These are phyloP conservation scores for Falco concolor DNA, from an alignment of 2,797 vertebrate species.

Conservation along the genomic window DNA sequence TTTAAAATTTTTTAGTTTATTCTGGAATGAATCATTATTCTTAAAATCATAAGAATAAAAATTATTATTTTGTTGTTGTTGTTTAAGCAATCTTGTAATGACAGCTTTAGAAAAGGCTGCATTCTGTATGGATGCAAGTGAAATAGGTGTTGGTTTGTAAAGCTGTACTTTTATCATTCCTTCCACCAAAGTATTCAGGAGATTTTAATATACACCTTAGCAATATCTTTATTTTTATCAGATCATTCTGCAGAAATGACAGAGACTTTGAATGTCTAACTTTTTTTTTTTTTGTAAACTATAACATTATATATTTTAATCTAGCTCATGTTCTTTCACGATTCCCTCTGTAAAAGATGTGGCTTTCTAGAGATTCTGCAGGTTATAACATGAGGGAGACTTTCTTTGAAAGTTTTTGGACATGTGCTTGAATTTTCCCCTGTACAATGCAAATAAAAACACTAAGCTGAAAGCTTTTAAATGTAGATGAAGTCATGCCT, in stretches of 20 bases:
- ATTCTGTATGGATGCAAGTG: neutral
- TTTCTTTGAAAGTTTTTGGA: neutral
- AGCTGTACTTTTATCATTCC: neutral
- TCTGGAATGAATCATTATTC: neutral
- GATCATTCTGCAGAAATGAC: neutral
- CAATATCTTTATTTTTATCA: neutral
- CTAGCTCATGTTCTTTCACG: neutral
- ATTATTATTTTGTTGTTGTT: neutral
- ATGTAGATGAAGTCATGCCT: conserved; percentile 27
- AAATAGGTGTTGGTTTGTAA: neutral
- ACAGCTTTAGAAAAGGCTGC: neutral
- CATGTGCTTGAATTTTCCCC: neutral
- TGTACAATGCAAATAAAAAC: neutral
- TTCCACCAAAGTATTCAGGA: neutral
- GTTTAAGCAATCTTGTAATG: neutral
- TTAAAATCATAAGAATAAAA: neutral
- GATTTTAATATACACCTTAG: neutral
- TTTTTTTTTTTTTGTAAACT: neutral
- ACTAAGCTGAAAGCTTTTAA: conserved; percentile 24
- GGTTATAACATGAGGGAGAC: neutral
- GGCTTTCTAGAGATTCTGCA: neutral
- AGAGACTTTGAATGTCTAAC: neutral
- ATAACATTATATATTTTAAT: neutral
- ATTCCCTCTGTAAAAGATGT: neutral
- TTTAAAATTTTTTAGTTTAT: neutral